Evolutionary conservation across 2,797 vertebrate species (phyloP), one percentile per base, ranked within the genome.

Genomic region (Pseudomugil tenellus): DNA sequence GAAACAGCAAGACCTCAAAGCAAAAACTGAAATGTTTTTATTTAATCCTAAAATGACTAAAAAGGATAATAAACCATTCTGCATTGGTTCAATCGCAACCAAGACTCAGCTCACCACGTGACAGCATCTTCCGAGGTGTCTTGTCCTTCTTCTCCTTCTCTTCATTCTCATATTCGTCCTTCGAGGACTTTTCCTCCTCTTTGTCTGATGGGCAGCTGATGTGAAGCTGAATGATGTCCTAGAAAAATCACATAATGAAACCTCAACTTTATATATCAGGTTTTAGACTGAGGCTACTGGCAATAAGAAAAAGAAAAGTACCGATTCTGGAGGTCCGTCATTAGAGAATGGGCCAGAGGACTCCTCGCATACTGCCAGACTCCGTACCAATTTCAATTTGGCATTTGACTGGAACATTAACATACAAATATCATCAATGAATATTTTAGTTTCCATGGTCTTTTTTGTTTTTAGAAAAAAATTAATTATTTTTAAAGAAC

Each of bases 151-250:
- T 99, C 34, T 98, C 96, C 80, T 96, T 96, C 74, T 98, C 98
- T 85, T 99, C 98, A 80, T 97, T 99, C 90, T 99, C 98, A 73
- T 94, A 94, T 66, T 96, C 97, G 63, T 99, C 97, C 80, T 97
- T 99, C 0, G 89, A 95, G 46, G 96, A 96, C 74, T 98, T 98
- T 85, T 99, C 97, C 79, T 98, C 97, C 70, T 99, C 97, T 85
- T 99, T 99, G 92, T 99, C 98, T 43, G 97, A 98, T 13, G 98
- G 97, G 86, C 97, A 99, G 92, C 97, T 99, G 89, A 99, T 95
- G 59, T 98, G 98, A 86, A 99, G 93, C 56, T 99, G 98, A 81
- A 99, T 98, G 86, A 99, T 95, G 88, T 98, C 98, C 98, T 99
- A 80, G 9, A 81, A 77, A 87, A 65, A 77, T 63, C 43, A 8